phyloP scores from a whole-genome alignment of 2,888 invertebrate species.

The Lithophane semibrunnea region DNA sequence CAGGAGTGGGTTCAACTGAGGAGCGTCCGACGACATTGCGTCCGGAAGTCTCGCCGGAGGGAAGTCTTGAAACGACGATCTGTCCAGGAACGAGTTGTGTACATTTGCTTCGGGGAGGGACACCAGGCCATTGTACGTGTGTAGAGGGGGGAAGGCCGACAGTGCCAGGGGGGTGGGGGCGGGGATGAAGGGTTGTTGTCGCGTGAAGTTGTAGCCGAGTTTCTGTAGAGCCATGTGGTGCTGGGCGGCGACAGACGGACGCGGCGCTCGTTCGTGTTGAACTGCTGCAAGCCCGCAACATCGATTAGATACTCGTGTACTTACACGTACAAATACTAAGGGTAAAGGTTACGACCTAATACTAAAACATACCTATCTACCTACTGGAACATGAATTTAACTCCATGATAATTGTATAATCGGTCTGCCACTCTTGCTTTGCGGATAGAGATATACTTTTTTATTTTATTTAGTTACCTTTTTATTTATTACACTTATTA shows the following conservation, averaged over 20 bases:
- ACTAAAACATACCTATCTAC: not conserved
- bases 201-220: slow-evolving; percentile 85
- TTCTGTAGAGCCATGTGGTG: slow-evolving; percentile 87
- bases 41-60: slow-evolving; percentile 75
- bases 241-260: slow-evolving; percentile 84
- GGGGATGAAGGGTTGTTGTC: slow-evolving; percentile 77
- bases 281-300: slow-evolving; percentile 92
- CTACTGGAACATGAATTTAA: not conserved
- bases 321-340: not conserved
- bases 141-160: slow-evolving; percentile 77
- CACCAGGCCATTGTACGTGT: slow-evolving; percentile 73
- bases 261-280: slow-evolving; percentile 96
- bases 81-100: slow-evolving; percentile 78
- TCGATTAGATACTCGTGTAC: slow-evolving; percentile 7
- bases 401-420: not conserved
- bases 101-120: slow-evolving; percentile 72
- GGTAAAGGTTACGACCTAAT: not conserved
- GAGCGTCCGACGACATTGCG: slow-evolving; percentile 69
- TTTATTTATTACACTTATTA: not conserved
- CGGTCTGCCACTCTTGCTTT: not conserved
- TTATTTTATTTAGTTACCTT: too few relatives aligned
- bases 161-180: slow-evolving; percentile 74
- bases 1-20: slow-evolving; percentile 75
- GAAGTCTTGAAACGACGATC: slow-evolving; percentile 79
- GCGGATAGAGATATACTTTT: not conserved